Percentiles rank a stretch among this genome's conserved stretches.
These are phyloP conservation scores for Hyppa rectilinea DNA, from an alignment of 2,888 invertebrate genomes.

Conservation along the genomic window DNA sequence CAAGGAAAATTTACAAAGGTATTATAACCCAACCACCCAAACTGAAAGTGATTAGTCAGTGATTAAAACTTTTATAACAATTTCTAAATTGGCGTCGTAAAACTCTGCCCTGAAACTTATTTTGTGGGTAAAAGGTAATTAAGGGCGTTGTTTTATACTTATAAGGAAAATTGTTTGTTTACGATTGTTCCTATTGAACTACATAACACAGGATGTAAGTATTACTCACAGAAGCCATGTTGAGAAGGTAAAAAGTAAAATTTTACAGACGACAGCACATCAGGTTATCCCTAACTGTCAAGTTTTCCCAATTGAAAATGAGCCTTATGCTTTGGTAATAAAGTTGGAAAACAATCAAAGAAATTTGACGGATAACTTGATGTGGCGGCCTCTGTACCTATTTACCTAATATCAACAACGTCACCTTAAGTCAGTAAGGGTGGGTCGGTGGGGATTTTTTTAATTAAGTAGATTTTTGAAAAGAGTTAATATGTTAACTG, in stretches of 20 bases:
- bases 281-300: too few species aligned
- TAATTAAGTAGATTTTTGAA: not conserved
- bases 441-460: not conserved
- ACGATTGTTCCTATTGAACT: not conserved
- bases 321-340: too few species aligned
- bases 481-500: not conserved
- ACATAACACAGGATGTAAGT: not conserved
- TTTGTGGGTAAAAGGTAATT: not conserved
- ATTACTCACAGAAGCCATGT: not conserved
- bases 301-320: too few species aligned
- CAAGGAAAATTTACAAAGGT: not conserved
- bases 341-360: too few species aligned
- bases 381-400: too few species aligned
- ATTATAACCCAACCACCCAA: slow-evolving; percentile 7
- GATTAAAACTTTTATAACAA: slow-evolving; percentile 6
- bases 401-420: too few species aligned
- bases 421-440: not conserved
- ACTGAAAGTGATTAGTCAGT: slow-evolving; percentile 26
- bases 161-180: slow-evolving; percentile 1
- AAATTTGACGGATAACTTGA: too few species aligned
- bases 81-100: slow-evolving; percentile 17
- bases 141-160: not conserved
- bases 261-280: too few species aligned
- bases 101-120: not conserved
- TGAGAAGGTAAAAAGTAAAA: not conserved